These are phyloP conservation scores for Ifrita kowaldi DNA, from an alignment of 2,113 vertebrate genomes.

Conservation along the genomic window DNA sequence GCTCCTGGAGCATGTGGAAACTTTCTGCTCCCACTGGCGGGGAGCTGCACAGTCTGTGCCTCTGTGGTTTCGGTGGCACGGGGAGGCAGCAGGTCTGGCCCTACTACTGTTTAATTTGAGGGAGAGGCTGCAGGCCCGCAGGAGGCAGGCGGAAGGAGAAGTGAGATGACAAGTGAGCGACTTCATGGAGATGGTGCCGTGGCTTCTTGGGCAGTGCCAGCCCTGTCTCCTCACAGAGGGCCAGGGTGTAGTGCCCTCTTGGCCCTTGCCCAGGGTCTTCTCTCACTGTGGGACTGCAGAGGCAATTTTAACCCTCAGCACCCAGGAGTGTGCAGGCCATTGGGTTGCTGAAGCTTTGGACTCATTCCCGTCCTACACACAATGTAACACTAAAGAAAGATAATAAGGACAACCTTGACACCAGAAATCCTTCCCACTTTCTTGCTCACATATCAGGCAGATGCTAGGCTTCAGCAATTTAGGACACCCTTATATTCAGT, in stretches of 20 bases:
- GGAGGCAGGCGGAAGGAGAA: not conserved
- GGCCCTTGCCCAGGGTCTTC: not conserved
- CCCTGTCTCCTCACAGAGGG: not conserved
- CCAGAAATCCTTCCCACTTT: not conserved
- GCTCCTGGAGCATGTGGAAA: not conserved
- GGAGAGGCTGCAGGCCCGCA: not conserved
- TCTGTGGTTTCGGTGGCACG: not conserved
- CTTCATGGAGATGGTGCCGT: not conserved
- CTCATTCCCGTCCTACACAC: not conserved
- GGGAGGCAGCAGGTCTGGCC: not conserved
- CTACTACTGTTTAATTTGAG: constrained; percentile 15
- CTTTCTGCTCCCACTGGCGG: not conserved
- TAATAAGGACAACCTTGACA: not conserved
- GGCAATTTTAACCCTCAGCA: not conserved
- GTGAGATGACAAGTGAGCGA: not conserved
- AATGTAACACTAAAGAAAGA: not conserved
- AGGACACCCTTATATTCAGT: not conserved
- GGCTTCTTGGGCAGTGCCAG: not conserved
- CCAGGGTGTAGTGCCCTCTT: not conserved
- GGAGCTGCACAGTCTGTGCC: not conserved
- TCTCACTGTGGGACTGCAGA: not conserved
- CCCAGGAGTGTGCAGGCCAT: not conserved
- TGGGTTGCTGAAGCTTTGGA: not conserved
- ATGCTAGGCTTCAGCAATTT: not conserved
- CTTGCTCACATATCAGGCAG: not conserved